Evolutionary conservation across 1,140 invertebrate genomes (phyloP).

Genomic region (Dufourea novaeangliae): DNA sequence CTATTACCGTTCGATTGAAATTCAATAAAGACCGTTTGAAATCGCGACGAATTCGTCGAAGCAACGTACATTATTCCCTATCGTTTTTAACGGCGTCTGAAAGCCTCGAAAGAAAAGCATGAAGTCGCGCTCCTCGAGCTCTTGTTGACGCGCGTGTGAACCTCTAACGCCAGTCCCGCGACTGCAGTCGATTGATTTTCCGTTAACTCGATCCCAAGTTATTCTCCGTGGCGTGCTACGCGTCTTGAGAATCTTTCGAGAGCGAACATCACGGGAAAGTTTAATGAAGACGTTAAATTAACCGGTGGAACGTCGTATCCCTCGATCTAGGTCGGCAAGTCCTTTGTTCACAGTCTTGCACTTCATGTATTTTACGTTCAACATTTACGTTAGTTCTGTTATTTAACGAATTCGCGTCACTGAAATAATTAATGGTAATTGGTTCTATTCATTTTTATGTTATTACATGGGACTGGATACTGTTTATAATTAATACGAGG

Average conservation of each 20-base stretch:
- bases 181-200: slow-evolving; percentile 61
- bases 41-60: no score
- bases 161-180: slow-evolving; percentile 48
- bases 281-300: slow-evolving; percentile 34
- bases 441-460: background rate
- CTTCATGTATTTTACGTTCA: no score
- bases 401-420: no score
- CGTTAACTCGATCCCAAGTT: slow-evolving; percentile 60
- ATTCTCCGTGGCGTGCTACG: slow-evolving; percentile 31
- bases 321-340: no score
- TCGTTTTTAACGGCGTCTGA: no score
- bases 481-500: background rate
- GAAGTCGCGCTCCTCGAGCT: background rate
- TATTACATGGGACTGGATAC: background rate
- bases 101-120: background rate
- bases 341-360: no score
- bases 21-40: no score
- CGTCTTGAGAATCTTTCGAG: slow-evolving; percentile 29
- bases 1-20: background rate
- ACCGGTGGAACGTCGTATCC: background rate
- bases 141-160: slow-evolving; percentile 14
- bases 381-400: no score
- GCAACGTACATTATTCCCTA: no score
- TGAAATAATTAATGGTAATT: no score
- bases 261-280: slow-evolving; percentile 4